Evolutionary conservation across 2,797 vertebrate genomes (phyloP), one percentile per base, ranked within the genome.

Genomic region (Alca torda): DNA sequence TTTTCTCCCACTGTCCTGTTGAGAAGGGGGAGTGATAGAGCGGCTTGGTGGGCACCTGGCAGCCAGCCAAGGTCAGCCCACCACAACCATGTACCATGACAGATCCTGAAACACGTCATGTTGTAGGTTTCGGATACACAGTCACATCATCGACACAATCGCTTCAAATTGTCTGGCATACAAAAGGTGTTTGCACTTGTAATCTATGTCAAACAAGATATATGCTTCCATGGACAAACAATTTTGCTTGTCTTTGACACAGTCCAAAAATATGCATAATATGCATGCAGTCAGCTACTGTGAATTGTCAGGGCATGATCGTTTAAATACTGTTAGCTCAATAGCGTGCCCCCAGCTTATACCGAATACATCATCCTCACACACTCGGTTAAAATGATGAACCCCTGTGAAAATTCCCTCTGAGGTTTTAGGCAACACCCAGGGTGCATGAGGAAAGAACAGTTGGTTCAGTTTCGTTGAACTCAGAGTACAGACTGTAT

Each of bases 71-170:
- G 26, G 13, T 87, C 39, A 75, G 15, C 33, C 53, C 53, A n/a
- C 39, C 30, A 16, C 43, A 68, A 4, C 31, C 9, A 3, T 4
- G 17, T 69, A 31, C 20, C 11, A 0, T 21, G 37, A n/a, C 0
- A 0, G 61, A 48, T 70, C 57, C 50, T 75, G 57, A 94, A 87
- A 48, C 8, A 10, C 0, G 2, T 41, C 33, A 18, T 0, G 0
- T 33, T 51, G 57, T 48, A 33, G 61, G 31, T 91, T 87, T 89
- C 0, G 0, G 23, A 26, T 76, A 28, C 12, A 3, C 17, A 61
- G n/a, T 39, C 63, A 56, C 37, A 60, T 59, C 39, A 35, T 56
- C 3, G 2, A 45, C 41, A 24, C 21, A 68, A 39, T 39, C 4
- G 9, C 10, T 73, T 87, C n/a, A 21, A 35, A 4, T 35, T 73